Percentiles rank a stretch among this genome's conserved stretches.
These are phyloP conservation scores for Eurystomus glaucurus DNA, from an alignment of 2,797 vertebrate species.

Conservation along the genomic window DNA sequence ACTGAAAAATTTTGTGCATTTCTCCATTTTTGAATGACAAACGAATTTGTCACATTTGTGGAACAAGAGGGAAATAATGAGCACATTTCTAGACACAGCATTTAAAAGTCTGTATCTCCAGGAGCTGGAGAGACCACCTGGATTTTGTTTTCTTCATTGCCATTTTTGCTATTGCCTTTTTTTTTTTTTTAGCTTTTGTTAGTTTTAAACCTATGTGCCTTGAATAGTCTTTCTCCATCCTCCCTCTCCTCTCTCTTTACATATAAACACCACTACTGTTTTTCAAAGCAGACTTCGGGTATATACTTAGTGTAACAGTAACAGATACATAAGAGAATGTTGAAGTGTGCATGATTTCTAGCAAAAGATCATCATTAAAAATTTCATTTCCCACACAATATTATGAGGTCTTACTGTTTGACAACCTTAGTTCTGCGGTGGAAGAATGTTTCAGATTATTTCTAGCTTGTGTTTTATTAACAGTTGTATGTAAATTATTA, in stretches of 20 bases:
- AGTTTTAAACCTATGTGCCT: not conserved
- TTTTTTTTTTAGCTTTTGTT: not conserved
- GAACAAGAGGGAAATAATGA: not conserved
- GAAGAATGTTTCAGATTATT: conserved; percentile 31
- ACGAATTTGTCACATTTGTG: not conserved
- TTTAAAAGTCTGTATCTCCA: not conserved
- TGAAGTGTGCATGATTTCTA: conserved; percentile 6
- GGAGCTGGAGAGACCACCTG: not conserved
- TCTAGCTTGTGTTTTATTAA: conserved; percentile 28
- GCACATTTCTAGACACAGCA: not conserved
- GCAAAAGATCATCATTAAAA: not conserved
- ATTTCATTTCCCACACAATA: not conserved
- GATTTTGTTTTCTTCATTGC: not conserved
- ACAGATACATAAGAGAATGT: not conserved
- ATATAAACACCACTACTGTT: not conserved
- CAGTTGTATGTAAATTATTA: conserved; percentile 23
- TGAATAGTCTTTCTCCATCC: not conserved
- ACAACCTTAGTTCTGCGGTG: not conserved
- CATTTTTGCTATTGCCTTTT: not conserved
- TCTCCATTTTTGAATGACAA: not conserved
- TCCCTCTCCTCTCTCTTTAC: not conserved
- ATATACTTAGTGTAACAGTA: not conserved
- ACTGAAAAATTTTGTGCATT: not conserved
- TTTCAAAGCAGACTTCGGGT: not conserved
- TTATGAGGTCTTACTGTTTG: conserved; percentile 35